phyloP scores from a whole-genome alignment of 1,140 invertebrate species.

The Achatina immaculata region DNA sequence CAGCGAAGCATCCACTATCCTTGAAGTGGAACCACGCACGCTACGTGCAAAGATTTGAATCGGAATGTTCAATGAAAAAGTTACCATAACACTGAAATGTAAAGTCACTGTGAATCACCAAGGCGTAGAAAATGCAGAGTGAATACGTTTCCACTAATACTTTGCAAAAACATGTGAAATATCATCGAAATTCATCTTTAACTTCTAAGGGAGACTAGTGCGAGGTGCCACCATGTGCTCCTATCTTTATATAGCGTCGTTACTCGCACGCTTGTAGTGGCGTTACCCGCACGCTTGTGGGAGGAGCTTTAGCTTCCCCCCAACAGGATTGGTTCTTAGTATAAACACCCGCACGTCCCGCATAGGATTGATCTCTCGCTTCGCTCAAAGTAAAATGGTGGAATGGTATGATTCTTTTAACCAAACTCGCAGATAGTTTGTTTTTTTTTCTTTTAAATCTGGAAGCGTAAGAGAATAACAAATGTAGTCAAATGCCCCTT shows the following conservation, averaged over 20 bases:
- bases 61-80: background rate
- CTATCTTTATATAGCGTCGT: background rate
- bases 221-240: background rate
- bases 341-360: background rate
- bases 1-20: background rate
- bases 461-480: no score
- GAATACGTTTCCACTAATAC: background rate
- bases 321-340: background rate
- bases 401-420: no score
- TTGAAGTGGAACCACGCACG: background rate
- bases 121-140: background rate
- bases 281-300: constrained; percentile 6
- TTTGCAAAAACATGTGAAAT: background rate
- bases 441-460: no score
- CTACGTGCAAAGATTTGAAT: background rate
- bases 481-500: no score
- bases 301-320: background rate
- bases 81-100: background rate
- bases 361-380: background rate
- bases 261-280: no score
- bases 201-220: no score
- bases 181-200: background rate
- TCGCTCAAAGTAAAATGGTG: background rate
- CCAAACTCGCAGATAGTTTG: no score
- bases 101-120: background rate